Percentiles rank a stretch among this genome's conserved stretches.
These are phyloP conservation scores for Thaumetopoea pityocampa DNA, from an alignment of 1,140 invertebrate genomes.

Conservation along the genomic window DNA sequence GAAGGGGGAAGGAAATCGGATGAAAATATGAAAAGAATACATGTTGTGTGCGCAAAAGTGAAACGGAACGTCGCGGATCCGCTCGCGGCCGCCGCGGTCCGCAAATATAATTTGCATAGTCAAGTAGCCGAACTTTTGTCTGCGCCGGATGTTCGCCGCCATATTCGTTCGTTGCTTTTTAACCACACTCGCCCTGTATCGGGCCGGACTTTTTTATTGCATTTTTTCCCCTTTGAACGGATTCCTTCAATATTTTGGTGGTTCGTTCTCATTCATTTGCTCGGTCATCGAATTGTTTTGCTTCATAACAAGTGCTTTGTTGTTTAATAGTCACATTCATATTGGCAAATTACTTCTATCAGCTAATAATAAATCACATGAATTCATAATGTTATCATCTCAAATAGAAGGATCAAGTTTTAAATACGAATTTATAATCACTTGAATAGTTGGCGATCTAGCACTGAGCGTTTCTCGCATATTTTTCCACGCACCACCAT, in stretches of 20 bases:
- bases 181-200: conserved; percentile 71
- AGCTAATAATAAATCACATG: too few species aligned
- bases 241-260: conserved; percentile 74
- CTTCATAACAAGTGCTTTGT: conserved; percentile 51
- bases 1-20: conserved; percentile 73
- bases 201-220: conserved; percentile 68
- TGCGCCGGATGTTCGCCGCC: conserved; percentile 69
- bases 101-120: conserved; percentile 76
- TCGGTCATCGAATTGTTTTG: conserved; percentile 67
- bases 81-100: conserved; percentile 61
- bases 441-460: too few species aligned
- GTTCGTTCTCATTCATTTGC: conserved; percentile 70
- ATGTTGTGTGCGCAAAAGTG: conserved; percentile 64
- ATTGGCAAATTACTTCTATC: too few species aligned
- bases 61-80: conserved; percentile 68
- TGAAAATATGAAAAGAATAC: conserved; percentile 76
- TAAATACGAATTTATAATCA: too few species aligned
- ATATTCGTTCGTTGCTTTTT: conserved; percentile 73
- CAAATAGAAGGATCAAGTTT: too few species aligned
- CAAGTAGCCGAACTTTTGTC: conserved; percentile 73
- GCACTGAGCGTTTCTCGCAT: too few species aligned
- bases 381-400: too few species aligned
- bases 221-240: conserved; percentile 74
- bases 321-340: conserved; percentile 3
- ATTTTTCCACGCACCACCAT: too few species aligned